Base-by-base conservation (phyloP, 2,113 vertebrate genomes). In the Pycnonotus jocosus region DNA sequence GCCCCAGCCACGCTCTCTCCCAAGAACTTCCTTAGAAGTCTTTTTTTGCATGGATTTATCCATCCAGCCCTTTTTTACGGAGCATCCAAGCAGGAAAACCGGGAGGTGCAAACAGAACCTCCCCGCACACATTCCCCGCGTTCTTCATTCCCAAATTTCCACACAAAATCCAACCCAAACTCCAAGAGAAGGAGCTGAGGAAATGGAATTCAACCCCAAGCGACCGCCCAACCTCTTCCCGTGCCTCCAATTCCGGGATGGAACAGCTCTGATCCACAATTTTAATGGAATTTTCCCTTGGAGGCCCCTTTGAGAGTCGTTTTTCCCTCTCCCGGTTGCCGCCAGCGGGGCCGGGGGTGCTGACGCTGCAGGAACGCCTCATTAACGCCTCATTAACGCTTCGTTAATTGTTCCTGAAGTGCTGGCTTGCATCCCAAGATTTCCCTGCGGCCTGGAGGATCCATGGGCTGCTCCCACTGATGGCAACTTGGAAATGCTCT, bases 391-490 rank as follows among this genome's bases (percentile, higher is more conserved):
- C 38, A 11, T 38, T 38, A 38, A 38, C 38, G 11, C 38, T 38
- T 38, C 38, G 38, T 11, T 60, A 93, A 86, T 82, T 83, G 80
- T n/a, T 30, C 45, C 58, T 45, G 0, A 18, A 80, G 62, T 6
- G 54, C 45, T 25, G 40, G 28, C 48, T 38, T 38, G n/a, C 2
- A 5, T 31, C 50, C 86, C n/a, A 40, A 12, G 23, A 31, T 30
- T 86, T 54, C 15, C 21, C 37, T 5, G 11, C 45, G 20, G 31
- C 37, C 78, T 33, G 79, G 27, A 14, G 45, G 40, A 27, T 48
- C 24, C n/a, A 1, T 2, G 37, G 1, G 50, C 65, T 61, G 6
- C 1, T 57, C 80, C n/a, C 0, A 1, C 45, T 23, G 42, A 21
- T 28, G 50, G 54, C 15, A 27, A 4, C 35, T 62, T 42, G 64